Base-by-base conservation (phyloP, 1,140 invertebrate genomes). In the Lordiphosa stackelbergi region DNA sequence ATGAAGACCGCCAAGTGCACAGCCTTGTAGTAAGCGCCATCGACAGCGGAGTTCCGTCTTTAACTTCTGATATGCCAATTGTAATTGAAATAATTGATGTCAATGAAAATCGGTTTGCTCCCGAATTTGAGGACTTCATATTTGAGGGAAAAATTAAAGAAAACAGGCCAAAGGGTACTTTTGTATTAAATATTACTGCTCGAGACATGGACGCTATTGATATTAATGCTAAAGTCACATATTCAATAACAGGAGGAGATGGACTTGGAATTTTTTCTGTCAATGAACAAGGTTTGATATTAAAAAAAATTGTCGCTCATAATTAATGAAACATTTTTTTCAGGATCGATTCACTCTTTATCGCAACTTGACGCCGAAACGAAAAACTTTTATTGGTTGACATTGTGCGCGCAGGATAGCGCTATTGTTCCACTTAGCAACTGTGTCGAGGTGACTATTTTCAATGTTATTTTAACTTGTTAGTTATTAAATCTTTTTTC, bases 81-180 rank as follows among this genome's bases (percentile, higher is more conserved):
- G 91, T 95, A 10, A 92, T 99, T 5, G 95, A 98, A 86, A 92
- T 99, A 16, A 92, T 95, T 40, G 96, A 98, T 89, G 96, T 98
- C 8, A 96, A 98, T 85, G 96, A 98, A 87, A 98, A 98, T 88
- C 88, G 93, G 3, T 91, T 94, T 81, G 89, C 95, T 19, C 97
- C 97, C 0, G 88, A 91, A 36, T 99, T 99, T 87, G 90, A 91
- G 16, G 95, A 96, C 86, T 94, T 94, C 73, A 93, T 96, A 31
- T 89, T 93, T 5, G 89, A 90, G 22, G 92, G 93, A 31, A 90
- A 88, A 62, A 92, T 97, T 46, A 89, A 79, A 59, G 96, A 95
- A 86, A 96, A 95, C 88, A 91, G 91, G 73, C 93, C 92, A 2
- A 89, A 92, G 38, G 95, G 92, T 24, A 93, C 92, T 24, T 90